Evolutionary conservation across 2,888 invertebrate species (phyloP).

Genomic region (Pheosia gnoma): DNA sequence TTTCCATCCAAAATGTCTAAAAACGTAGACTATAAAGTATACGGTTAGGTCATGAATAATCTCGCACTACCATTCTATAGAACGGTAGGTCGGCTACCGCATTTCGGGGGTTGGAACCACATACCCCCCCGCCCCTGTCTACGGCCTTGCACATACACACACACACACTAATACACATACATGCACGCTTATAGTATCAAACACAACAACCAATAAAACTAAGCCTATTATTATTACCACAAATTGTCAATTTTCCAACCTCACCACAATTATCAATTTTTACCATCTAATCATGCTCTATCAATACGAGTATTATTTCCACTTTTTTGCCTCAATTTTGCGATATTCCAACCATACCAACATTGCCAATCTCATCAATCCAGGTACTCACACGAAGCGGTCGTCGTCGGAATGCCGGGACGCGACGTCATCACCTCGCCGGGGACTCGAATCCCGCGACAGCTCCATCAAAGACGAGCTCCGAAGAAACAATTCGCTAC

Average conservation of each 20-base stretch:
- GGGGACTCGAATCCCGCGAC: slow-evolving; percentile 69
- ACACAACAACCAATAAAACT: neutral
- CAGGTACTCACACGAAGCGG: slow-evolving; percentile 78
- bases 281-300: too few relatives aligned
- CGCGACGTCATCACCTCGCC: slow-evolving; percentile 64
- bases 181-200: too few relatives aligned
- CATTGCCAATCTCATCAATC: slow-evolving; percentile 13
- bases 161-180: too few relatives aligned
- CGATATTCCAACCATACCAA: slow-evolving; percentile 2
- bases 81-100: too few relatives aligned
- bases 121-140: too few relatives aligned
- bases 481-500: slow-evolving; percentile 72
- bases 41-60: too few relatives aligned
- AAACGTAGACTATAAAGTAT: too few relatives aligned
- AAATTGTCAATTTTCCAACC: neutral
- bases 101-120: too few relatives aligned
- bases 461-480: slow-evolving; percentile 67
- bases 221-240: neutral
- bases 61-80: too few relatives aligned
- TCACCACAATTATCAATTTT: neutral
- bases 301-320: neutral
- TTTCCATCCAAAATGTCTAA: too few relatives aligned
- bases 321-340: neutral
- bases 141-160: too few relatives aligned
- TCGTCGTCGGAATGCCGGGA: slow-evolving; percentile 81